phyloP scores from a whole-genome alignment of 1,140 invertebrate genomes.

The Elymnias hypermnestra region DNA sequence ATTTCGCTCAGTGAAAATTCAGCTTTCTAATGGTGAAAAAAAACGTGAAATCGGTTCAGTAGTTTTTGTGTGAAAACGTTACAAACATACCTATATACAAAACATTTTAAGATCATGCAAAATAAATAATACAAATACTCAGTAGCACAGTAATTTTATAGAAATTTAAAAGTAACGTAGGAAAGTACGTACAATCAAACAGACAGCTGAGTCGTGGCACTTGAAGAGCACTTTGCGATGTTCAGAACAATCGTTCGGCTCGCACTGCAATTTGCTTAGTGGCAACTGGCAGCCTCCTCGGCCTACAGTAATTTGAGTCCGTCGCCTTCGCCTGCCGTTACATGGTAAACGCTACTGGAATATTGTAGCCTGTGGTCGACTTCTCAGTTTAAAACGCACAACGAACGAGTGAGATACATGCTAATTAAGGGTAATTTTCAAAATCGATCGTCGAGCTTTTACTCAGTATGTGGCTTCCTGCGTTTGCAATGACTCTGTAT shows the following conservation, averaged over 20 bases:
- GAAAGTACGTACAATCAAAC: constrained; percentile 17
- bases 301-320: constrained; percentile 63
- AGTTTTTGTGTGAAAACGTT: too few relatives aligned
- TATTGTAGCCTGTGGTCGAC: constrained; percentile 62
- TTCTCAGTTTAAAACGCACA: constrained; percentile 62
- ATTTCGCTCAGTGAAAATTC: too few relatives aligned
- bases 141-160: constrained; percentile 12
- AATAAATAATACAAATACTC: too few relatives aligned
- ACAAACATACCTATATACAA: too few relatives aligned
- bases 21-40: too few relatives aligned
- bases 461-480: constrained; percentile 56
- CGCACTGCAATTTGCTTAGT: constrained; percentile 64
- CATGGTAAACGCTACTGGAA: constrained; percentile 72
- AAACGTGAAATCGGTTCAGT: too few relatives aligned
- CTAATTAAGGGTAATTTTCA: constrained; percentile 74
- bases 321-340: constrained; percentile 65
- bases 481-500: constrained; percentile 27
- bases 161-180: constrained; percentile 10
- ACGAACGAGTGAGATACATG: constrained; percentile 62
- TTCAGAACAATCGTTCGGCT: constrained; percentile 47
- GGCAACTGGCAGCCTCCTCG: constrained; percentile 56
- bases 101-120: too few relatives aligned
- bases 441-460: constrained; percentile 70
- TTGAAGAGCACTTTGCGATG: constrained; percentile 17
- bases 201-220: constrained; percentile 19